A percentile compares a stretch with the other conserved stretches of the same genome.
Evolutionary conservation across 2,113 vertebrate species (phyloP).

Genomic region (Sitta europaea): DNA sequence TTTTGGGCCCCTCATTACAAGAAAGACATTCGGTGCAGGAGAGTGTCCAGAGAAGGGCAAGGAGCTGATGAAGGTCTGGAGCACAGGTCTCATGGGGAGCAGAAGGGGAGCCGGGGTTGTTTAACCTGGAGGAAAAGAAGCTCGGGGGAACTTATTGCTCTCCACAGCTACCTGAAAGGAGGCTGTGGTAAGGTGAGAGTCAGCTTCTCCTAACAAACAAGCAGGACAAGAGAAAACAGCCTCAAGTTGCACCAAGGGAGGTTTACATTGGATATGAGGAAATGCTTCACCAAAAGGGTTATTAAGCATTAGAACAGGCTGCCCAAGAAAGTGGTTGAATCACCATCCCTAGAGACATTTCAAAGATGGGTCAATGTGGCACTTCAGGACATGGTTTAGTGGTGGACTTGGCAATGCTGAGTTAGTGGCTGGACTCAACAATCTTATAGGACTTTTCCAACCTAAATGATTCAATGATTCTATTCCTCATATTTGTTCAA

Average conservation of each 20-base stretch:
- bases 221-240: not conserved
- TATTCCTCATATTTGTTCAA: not conserved
- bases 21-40: not conserved
- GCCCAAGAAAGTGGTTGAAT: not conserved
- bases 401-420: not conserved
- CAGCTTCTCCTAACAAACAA: not conserved
- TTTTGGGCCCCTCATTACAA: not conserved
- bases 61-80: not conserved
- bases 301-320: not conserved
- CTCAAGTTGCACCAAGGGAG: not conserved
- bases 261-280: not conserved
- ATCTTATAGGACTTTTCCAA: not conserved
- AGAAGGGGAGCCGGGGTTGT: rapidly evolving
- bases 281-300: not conserved
- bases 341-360: not conserved
- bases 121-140: not conserved
- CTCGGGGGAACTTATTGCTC: not conserved
- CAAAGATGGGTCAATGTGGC: not conserved
- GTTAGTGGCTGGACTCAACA: not conserved
- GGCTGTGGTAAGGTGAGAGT: not conserved
- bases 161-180: not conserved
- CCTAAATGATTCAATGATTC: not conserved
- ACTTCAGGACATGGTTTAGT: not conserved
- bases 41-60: not conserved
- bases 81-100: not conserved